phyloP scores from a whole-genome alignment of 1,140 invertebrate species.

The Conus betulinus region DNA sequence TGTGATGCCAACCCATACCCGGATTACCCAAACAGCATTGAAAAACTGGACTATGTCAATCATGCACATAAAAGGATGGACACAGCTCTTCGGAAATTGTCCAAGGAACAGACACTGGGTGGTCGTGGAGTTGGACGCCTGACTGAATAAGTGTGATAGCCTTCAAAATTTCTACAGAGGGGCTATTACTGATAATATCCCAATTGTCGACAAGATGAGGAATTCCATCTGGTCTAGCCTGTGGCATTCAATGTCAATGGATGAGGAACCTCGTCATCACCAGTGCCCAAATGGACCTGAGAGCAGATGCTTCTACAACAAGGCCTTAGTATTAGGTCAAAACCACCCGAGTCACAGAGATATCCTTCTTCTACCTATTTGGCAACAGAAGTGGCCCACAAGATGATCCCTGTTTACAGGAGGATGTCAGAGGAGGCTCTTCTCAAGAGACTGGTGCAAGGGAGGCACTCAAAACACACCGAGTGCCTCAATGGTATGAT shows the following conservation, averaged over 20 bases:
- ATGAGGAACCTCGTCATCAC: background rate
- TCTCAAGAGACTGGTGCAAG: background rate
- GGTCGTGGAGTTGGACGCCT: background rate
- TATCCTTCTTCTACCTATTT: background rate
- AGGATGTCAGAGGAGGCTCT: background rate
- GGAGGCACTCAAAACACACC: slow-evolving; percentile 3
- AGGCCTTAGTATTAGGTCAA: background rate
- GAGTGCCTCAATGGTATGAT: background rate
- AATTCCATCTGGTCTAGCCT: background rate
- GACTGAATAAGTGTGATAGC: background rate
- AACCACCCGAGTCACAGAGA: background rate
- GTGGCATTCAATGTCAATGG: background rate
- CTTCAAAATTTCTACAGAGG: background rate
- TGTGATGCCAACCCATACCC: background rate
- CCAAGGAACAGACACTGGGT: background rate
- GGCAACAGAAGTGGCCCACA: background rate
- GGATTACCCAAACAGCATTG: background rate
- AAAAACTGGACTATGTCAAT: slow-evolving; percentile 5
- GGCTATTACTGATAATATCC: background rate
- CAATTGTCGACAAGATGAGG: background rate
- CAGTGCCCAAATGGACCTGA: background rate
- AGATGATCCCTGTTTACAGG: background rate
- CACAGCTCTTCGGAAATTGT: background rate
- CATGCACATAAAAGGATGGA: slow-evolving; percentile 19
- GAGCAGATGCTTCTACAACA: background rate